A percentile compares a stretch with the other conserved stretches of the same genome.
phyloP scores from a whole-genome alignment of 1,140 invertebrate species.

The Belonocnema kinseyi region DNA sequence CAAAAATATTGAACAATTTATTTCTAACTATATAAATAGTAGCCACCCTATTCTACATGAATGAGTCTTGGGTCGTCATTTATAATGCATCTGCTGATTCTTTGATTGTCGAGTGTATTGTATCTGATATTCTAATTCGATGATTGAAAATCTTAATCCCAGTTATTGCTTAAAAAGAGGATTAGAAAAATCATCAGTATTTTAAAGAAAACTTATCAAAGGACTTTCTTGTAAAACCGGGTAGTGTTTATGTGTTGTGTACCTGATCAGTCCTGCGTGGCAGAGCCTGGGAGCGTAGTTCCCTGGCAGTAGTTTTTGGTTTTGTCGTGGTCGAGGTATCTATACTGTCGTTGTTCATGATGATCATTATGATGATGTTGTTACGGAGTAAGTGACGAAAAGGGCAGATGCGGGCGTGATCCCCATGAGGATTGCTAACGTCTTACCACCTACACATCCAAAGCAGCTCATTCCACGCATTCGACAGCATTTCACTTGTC shows the following conservation, averaged over 20 bases:
- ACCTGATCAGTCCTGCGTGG: conserved; percentile 65
- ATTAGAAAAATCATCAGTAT: not conserved
- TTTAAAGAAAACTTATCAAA: not conserved
- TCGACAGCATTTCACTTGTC: conserved; percentile 52
- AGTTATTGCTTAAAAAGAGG: not conserved
- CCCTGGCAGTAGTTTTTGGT: conserved; percentile 59
- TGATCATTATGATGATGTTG: conserved; percentile 53
- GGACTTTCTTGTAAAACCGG: conserved; percentile 41
- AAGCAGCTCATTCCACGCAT: conserved; percentile 75
- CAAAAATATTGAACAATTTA: too few relatives aligned
- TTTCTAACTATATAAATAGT: too few relatives aligned
- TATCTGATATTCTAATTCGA: conserved; percentile 6
- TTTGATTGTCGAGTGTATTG: not conserved
- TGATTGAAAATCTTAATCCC: conserved; percentile 10
- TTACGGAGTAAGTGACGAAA: conserved; percentile 45
- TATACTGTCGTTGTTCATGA: conserved; percentile 55
- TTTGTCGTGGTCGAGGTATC: conserved; percentile 56
- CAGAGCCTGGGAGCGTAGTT: conserved; percentile 54
- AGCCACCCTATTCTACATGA: too few relatives aligned
- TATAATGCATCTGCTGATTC: not conserved
- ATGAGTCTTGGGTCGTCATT: too few relatives aligned
- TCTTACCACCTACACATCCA: conserved; percentile 73
- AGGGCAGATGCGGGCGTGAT: conserved; percentile 58
- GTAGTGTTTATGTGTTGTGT: conserved; percentile 47
- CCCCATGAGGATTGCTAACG: conserved; percentile 59